Evolutionary conservation across 2,888 invertebrate species (phyloP).

Genomic region (Orthosia gothica): DNA sequence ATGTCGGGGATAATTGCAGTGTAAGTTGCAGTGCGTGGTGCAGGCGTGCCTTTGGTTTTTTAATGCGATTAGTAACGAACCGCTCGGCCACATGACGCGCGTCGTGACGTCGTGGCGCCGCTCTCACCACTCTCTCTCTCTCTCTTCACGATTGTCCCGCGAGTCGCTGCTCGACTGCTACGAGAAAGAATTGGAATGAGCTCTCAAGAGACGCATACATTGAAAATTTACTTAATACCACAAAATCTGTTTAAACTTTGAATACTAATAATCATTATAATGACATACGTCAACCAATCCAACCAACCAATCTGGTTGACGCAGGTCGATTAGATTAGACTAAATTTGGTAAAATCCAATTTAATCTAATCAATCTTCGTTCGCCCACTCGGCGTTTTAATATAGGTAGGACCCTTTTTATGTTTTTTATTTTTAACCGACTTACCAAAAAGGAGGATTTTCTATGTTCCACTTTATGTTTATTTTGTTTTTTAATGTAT

Average conservation of each 20-base stretch:
- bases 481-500: too few species aligned
- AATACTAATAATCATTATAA: too few species aligned
- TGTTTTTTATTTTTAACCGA: not conserved
- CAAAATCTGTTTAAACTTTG: too few species aligned
- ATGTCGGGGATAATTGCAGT: too few species aligned
- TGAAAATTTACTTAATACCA: too few species aligned
- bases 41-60: conserved; percentile 23
- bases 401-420: not conserved
- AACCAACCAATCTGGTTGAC: not conserved
- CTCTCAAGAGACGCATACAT: conserved; percentile 8
- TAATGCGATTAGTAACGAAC: conserved; percentile 36
- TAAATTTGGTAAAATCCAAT: conserved; percentile 9
- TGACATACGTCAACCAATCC: too few species aligned
- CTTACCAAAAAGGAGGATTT: too few species aligned
- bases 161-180: not conserved
- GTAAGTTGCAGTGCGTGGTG: not conserved
- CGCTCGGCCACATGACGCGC: not conserved
- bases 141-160: conserved; percentile 20
- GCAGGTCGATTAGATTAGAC: not conserved
- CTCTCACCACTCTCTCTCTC: conserved; percentile 20
- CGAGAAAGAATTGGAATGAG: not conserved
- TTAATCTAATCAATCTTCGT: conserved; percentile 21
- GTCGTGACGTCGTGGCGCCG: not conserved
- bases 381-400: not conserved
- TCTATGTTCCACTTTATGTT: too few species aligned